Evolutionary conservation across 2,888 invertebrate species (phyloP).

Genomic region (Morpho achilles): DNA sequence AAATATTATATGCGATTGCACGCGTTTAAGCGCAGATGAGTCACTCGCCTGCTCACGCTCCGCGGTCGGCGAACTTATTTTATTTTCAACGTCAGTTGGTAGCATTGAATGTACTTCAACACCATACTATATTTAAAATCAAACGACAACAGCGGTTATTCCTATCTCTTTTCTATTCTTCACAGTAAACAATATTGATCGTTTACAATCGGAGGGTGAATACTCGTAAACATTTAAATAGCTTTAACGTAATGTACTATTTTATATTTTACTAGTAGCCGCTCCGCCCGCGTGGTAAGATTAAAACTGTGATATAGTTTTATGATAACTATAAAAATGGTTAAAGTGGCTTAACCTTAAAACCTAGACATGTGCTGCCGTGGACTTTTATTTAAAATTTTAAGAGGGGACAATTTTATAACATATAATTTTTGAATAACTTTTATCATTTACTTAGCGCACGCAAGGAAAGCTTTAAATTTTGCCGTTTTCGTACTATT

Average conservation of each 20-base stretch:
- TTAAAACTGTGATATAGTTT: too few relatives aligned
- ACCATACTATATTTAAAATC: slow-evolving; percentile 23
- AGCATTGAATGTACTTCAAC: slow-evolving; percentile 19
- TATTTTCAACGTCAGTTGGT: slow-evolving; percentile 29
- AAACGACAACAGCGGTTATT: slow-evolving; percentile 22
- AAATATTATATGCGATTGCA: background rate
- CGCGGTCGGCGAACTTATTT: slow-evolving; percentile 33
- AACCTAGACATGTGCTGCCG: too few relatives aligned
- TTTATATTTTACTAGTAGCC: background rate
- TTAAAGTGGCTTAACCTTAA: too few relatives aligned
- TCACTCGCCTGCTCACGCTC: slow-evolving; percentile 35
- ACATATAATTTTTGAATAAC: too few relatives aligned
- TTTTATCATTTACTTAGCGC: too few relatives aligned
- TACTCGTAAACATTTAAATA: slow-evolving; percentile 11
- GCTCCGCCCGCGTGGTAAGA: too few relatives aligned
- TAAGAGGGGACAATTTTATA: too few relatives aligned
- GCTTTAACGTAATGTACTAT: background rate
- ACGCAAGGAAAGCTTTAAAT: too few relatives aligned
- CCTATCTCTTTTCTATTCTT: slow-evolving; percentile 15
- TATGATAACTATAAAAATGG: too few relatives aligned
- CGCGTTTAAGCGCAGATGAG: slow-evolving; percentile 41
- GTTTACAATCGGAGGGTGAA: slow-evolving; percentile 11
- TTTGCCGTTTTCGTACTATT: too few relatives aligned
- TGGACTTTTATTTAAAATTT: too few relatives aligned
- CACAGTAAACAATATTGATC: slow-evolving; percentile 15